Percentiles rank a stretch among this genome's conserved stretches.
Conservation (phyloP, 2,888 invertebrate species). For the Cephalotes varians region DNA sequence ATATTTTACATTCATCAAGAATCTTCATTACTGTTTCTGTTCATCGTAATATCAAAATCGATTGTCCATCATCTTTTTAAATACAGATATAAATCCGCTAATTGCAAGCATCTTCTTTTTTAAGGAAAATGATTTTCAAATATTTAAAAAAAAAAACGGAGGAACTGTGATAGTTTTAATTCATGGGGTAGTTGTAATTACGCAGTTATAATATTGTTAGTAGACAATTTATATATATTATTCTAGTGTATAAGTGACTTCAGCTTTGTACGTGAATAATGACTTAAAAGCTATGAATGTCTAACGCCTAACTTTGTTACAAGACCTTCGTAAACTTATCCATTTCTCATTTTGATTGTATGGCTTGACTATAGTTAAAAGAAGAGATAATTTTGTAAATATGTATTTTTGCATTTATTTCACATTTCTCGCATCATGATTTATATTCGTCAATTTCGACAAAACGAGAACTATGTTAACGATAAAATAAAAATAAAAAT, state of each 20-base stretch:
- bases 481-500: neutral
- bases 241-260: constrained; percentile 33
- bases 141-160: constrained; percentile 16
- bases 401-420: constrained; percentile 7
- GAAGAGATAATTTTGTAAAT: constrained; percentile 39
- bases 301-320: constrained; percentile 44
- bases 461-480: neutral
- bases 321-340: neutral
- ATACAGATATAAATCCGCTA: neutral
- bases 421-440: neutral
- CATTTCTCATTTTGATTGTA: constrained; percentile 15
- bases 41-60: neutral
- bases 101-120: neutral
- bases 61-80: neutral
- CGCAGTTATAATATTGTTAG: constrained; percentile 18
- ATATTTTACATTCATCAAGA: constrained; percentile 11
- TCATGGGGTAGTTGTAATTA: constrained; percentile 23
- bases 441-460: neutral
- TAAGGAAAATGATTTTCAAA: neutral
- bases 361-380: constrained; percentile 34
- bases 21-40: neutral
- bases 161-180: constrained; percentile 49
- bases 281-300: constrained; percentile 18
- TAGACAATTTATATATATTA: constrained; percentile 46
- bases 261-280: constrained; percentile 26